phyloP scores from a whole-genome alignment of 2,888 invertebrate genomes.

The Pachliopta kotzebuea region DNA sequence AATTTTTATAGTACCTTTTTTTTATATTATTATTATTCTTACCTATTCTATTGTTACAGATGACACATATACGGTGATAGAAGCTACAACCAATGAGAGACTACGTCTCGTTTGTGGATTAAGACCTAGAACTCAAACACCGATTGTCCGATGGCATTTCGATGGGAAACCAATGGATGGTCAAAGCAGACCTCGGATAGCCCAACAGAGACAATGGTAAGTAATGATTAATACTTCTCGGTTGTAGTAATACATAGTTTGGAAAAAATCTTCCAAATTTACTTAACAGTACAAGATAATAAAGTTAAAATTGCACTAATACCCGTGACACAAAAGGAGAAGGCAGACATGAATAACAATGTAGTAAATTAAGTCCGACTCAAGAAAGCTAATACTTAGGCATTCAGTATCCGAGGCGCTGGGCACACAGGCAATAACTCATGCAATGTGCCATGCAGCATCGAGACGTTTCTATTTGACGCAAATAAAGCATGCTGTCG shows the following conservation, averaged over 20 bases:
- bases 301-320: background rate
- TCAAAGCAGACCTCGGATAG: conserved; percentile 42
- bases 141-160: conserved; percentile 62
- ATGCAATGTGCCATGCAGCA: conserved; percentile 40
- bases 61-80: conserved; percentile 52
- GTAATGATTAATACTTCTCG: too few relatives aligned
- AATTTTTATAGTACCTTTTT: too few relatives aligned
- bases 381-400: conserved; percentile 41
- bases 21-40: too few relatives aligned
- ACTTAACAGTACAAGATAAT: background rate
- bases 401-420: conserved; percentile 37
- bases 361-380: conserved; percentile 30
- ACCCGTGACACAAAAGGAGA: conserved; percentile 2
- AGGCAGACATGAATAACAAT: conserved; percentile 13
- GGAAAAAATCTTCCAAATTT: too few relatives aligned
- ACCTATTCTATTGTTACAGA: conserved; percentile 47
- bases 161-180: conserved; percentile 58
- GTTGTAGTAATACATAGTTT: too few relatives aligned
- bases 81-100: conserved; percentile 59
- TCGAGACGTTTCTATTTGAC: conserved; percentile 45
- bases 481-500: conserved; percentile 51
- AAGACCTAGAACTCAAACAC: conserved; percentile 45
- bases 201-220: conserved; percentile 59
- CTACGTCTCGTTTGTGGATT: conserved; percentile 63
- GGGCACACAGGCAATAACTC: conserved; percentile 46